A percentile compares a stretch with the other conserved stretches of the same genome.
Evolutionary conservation across 2,113 vertebrate species (phyloP).

Genomic region (Indicator maculatus): DNA sequence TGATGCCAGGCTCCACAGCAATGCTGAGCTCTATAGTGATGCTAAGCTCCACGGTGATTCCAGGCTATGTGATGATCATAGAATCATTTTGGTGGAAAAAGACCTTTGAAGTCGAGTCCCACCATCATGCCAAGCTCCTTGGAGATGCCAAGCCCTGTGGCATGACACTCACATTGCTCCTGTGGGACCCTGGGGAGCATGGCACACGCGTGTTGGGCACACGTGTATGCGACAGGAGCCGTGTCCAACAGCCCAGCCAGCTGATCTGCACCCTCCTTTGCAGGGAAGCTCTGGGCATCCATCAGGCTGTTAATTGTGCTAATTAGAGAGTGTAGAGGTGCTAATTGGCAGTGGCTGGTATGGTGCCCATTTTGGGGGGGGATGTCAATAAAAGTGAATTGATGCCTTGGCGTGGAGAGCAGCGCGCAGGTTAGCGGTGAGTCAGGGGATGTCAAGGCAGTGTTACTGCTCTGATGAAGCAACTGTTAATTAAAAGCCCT

Average conservation of each 20-base stretch:
- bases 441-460: slow-evolving; percentile 71
- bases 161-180: accelerated
- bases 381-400: slow-evolving; percentile 79
- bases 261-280: slow-evolving; percentile 43
- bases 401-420: slow-evolving; percentile 71
- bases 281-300: slow-evolving; percentile 84
- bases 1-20: too few relatives aligned
- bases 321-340: slow-evolving; percentile 90
- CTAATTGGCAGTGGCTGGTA: slow-evolving; percentile 88
- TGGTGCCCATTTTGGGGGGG: slow-evolving; percentile 72
- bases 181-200: not conserved
- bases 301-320: slow-evolving; percentile 89
- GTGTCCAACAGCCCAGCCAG: not conserved
- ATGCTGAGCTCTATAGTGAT: not conserved
- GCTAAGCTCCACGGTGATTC: not conserved
- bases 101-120: too few relatives aligned
- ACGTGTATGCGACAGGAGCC: not conserved
- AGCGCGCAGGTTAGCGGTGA: slow-evolving; percentile 54
- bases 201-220: not conserved
- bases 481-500: slow-evolving; percentile 80
- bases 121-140: not conserved
- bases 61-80: not conserved
- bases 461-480: slow-evolving; percentile 75
- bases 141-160: not conserved
- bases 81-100: too few relatives aligned